These are phyloP conservation scores for Leptoclinus maculatus DNA, from an alignment of 2,797 vertebrate species.

Conservation along the genomic window DNA sequence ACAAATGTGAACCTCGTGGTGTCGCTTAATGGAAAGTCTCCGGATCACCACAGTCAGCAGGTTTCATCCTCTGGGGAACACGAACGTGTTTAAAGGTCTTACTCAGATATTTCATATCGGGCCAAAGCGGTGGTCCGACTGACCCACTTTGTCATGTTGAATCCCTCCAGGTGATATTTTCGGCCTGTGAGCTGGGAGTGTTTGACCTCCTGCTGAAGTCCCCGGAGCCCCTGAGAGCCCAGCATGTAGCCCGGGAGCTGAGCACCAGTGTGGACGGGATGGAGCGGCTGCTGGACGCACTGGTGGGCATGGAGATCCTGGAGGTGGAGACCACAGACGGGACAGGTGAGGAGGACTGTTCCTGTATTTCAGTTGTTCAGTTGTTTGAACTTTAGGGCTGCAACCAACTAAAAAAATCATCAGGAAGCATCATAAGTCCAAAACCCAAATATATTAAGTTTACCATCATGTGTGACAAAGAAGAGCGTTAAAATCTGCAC, in stretches of 20 bases:
- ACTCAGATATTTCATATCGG: background rate
- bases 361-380: too few species aligned
- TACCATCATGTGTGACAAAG: too few species aligned
- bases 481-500: too few species aligned
- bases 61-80: too few species aligned
- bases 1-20: too few species aligned
- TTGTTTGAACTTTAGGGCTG: too few species aligned
- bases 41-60: too few species aligned
- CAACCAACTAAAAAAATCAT: too few species aligned
- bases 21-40: too few species aligned
- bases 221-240: constrained; percentile 73
- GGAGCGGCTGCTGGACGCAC: constrained; percentile 80
- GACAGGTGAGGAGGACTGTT: constrained; percentile 73
- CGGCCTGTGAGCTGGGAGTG: constrained; percentile 84
- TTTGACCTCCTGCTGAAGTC: constrained; percentile 82
- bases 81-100: background rate
- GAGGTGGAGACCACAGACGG: constrained; percentile 76
- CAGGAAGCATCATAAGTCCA: too few species aligned
- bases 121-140: background rate
- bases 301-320: constrained; percentile 83
- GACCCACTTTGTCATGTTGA: too few species aligned
- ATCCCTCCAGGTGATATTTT: constrained; percentile 79
- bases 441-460: too few species aligned
- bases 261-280: constrained; percentile 75
- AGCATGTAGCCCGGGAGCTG: constrained; percentile 68